Conservation (phyloP, 2,888 invertebrate genomes). For the Hyppa rectilinea region DNA sequence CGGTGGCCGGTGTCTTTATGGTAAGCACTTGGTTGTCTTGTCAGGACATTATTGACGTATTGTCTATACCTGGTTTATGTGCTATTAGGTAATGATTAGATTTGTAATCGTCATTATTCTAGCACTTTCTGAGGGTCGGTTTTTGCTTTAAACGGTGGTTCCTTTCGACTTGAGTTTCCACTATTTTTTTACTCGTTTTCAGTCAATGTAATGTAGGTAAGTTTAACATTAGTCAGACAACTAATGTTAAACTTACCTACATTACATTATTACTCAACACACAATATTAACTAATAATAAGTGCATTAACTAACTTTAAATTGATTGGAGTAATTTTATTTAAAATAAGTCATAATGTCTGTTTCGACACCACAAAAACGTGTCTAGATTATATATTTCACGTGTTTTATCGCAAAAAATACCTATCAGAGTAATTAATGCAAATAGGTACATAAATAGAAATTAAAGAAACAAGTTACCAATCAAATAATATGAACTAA, state of each 20-base stretch:
- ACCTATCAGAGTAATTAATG: constrained; percentile 6
- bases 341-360: not conserved
- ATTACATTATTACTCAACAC: no score
- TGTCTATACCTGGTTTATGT: constrained; percentile 15
- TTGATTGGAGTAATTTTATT: not conserved
- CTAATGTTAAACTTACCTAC: not conserved
- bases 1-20: constrained; percentile 45
- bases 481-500: not conserved
- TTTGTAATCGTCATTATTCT: not conserved
- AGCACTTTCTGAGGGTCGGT: not conserved
- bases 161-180: not conserved
- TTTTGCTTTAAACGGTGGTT: not conserved
- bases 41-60: constrained; percentile 31
- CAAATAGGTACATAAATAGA: constrained; percentile 1
- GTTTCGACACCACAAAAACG: constrained; percentile 5
- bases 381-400: not conserved
- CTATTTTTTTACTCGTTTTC: not conserved
- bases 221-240: no score
- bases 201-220: no score
- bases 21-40: constrained; percentile 34
- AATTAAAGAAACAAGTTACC: constrained; percentile 14
- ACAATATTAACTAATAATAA: not conserved
- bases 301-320: not conserved
- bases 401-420: not conserved
- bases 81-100: constrained; percentile 10